Conservation (phyloP, 2,888 invertebrate species). For the Oithona nana region DNA sequence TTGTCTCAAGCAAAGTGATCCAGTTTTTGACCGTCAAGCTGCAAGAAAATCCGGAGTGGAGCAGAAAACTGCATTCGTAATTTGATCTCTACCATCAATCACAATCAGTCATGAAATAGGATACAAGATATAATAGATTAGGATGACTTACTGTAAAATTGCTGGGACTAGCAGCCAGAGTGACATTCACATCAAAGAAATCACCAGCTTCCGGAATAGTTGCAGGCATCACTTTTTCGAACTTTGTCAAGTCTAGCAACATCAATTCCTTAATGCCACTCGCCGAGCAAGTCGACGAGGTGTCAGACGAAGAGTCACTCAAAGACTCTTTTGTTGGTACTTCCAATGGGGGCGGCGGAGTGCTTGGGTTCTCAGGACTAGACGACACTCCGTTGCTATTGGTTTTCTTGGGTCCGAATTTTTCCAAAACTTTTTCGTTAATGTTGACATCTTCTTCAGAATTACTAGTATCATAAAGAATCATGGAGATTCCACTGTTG, state of each 20-base stretch:
- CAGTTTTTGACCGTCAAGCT: too few species aligned
- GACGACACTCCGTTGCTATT: neutral
- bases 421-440: conserved; percentile 39
- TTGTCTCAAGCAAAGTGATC: too few species aligned
- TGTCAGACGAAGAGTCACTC: neutral
- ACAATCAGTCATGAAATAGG: neutral
- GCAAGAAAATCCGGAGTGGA: too few species aligned
- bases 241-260: neutral
- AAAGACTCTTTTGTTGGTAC: neutral
- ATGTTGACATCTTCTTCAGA: conserved; percentile 43
- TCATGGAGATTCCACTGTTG: conserved; percentile 25
- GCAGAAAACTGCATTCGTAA: too few species aligned
- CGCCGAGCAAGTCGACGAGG: neutral
- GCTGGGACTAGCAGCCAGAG: conserved; percentile 55
- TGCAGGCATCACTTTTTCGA: conserved; percentile 33
- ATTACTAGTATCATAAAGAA: conserved; percentile 41
- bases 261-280: neutral
- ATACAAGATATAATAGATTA: conserved; percentile 31
- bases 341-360: neutral
- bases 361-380: neutral
- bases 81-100: too few species aligned
- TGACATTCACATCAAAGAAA: conserved; percentile 48
- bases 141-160: conserved; percentile 44
- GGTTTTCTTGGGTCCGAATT: neutral
- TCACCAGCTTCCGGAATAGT: conserved; percentile 32